Percentiles rank a stretch among this genome's conserved stretches.
Evolutionary conservation across 2,797 vertebrate genomes (phyloP).

Genomic region (Oreochromis mossambicus): DNA sequence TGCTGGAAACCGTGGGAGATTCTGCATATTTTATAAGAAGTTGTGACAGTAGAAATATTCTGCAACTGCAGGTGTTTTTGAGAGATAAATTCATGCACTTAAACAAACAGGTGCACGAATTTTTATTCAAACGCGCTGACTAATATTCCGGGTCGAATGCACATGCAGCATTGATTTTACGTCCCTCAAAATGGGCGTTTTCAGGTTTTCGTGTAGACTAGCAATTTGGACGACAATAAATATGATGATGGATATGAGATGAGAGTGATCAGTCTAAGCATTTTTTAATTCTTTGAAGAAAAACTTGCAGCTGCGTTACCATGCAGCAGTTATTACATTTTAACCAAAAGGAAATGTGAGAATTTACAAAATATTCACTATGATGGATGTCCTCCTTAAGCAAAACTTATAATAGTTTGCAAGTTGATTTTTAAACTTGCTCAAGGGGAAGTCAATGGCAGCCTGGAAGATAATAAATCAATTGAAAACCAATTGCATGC

Average conservation of each 20-base stretch:
- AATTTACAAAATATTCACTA: not conserved
- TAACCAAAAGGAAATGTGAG: not conserved
- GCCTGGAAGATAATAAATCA: not conserved
- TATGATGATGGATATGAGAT: not conserved
- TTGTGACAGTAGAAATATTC: not conserved
- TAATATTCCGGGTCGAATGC: not conserved
- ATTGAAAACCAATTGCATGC: constrained; percentile 4
- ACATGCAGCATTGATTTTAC: not conserved
- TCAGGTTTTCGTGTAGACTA: not conserved
- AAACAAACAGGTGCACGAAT: not conserved
- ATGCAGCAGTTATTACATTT: not conserved
- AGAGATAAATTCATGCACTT: not conserved
- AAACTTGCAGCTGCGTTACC: not conserved
- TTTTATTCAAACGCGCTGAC: not conserved
- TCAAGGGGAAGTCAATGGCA: constrained; percentile 28
- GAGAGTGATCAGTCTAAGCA: not conserved
- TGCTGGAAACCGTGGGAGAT: not conserved
- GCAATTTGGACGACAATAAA: not conserved
- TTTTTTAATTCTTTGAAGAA: not conserved
- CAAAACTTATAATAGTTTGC: not conserved
- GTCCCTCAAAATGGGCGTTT: not conserved
- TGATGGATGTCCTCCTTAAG: constrained; percentile 22
- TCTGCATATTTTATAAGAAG: not conserved
- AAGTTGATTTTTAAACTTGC: constrained; percentile 3
- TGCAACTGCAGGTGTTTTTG: constrained; percentile 1